phyloP scores from a whole-genome alignment of 2,113 vertebrate genomes.

The Cygnus buccinator region DNA sequence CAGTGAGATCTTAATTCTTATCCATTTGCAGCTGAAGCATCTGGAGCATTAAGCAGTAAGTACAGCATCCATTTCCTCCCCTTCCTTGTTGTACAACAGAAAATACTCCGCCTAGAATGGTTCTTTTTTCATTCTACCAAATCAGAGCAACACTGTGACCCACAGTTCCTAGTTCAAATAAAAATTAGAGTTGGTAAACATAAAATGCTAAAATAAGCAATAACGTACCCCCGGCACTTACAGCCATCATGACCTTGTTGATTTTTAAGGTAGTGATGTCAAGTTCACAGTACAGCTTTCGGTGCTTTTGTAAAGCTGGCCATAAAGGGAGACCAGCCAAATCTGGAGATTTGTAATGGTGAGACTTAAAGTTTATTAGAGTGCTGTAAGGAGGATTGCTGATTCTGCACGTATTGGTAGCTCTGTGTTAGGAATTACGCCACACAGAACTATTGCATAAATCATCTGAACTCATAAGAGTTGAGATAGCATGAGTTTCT shows the following conservation, averaged over 20 bases:
- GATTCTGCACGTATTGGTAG: neutral
- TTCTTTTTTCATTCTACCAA: neutral
- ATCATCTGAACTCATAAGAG: neutral
- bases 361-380: neutral
- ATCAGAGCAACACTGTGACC: neutral
- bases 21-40: neutral
- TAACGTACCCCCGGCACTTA: neutral
- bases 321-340: neutral
- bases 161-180: neutral
- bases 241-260: neutral
- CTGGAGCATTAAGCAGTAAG: slow-evolving; percentile 38
- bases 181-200: neutral
- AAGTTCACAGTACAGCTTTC: neutral
- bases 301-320: neutral
- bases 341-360: neutral
- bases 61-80: neutral
- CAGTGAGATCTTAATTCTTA: neutral
- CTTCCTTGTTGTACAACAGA: neutral
- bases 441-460: neutral
- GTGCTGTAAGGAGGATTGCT: neutral
- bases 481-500: neutral
- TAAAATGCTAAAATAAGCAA: neutral
- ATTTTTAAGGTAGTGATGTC: neutral
- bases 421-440: neutral
- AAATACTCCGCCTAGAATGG: neutral